These are phyloP conservation scores for Lepus timidus DNA, from an alignment of 2,113 vertebrate genomes.

Conservation along the genomic window DNA sequence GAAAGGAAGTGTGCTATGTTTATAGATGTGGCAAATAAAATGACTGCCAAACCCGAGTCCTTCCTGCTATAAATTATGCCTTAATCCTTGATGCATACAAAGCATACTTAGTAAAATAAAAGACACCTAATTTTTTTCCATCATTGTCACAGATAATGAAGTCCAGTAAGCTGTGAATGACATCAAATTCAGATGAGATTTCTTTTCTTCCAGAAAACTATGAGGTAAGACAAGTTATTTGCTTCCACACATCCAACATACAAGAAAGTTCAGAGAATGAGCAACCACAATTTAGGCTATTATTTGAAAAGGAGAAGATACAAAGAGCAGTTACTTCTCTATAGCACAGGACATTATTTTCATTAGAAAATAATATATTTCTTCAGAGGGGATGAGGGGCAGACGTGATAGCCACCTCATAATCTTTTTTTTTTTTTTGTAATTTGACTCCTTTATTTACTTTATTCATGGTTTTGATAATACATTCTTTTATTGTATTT, in stretches of 20 bases:
- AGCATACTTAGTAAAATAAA: background rate
- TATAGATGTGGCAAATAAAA: background rate
- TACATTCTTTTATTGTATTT: background rate
- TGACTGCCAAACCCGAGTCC: too few species aligned
- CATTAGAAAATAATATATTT: background rate
- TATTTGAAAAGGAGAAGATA: background rate
- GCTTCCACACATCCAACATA: background rate
- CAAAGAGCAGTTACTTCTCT: background rate
- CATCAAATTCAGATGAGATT: background rate
- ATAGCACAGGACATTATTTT: background rate
- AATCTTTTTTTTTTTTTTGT: background rate
- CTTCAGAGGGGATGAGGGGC: too few species aligned
- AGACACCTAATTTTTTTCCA: background rate
- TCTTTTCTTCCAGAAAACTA: background rate
- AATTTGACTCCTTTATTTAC: background rate
- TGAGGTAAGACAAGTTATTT: background rate
- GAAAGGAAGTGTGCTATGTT: background rate
- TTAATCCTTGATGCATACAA: background rate
- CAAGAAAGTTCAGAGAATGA: background rate
- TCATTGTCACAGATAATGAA: background rate
- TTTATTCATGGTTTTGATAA: constrained; percentile 5
- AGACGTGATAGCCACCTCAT: background rate
- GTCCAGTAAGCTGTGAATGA: background rate
- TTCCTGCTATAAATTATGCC: background rate
- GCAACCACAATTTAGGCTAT: background rate